Evolutionary conservation across 2,888 invertebrate species (phyloP), one percentile per base, ranked within the genome.

Genomic region (Andricus curvator): DNA sequence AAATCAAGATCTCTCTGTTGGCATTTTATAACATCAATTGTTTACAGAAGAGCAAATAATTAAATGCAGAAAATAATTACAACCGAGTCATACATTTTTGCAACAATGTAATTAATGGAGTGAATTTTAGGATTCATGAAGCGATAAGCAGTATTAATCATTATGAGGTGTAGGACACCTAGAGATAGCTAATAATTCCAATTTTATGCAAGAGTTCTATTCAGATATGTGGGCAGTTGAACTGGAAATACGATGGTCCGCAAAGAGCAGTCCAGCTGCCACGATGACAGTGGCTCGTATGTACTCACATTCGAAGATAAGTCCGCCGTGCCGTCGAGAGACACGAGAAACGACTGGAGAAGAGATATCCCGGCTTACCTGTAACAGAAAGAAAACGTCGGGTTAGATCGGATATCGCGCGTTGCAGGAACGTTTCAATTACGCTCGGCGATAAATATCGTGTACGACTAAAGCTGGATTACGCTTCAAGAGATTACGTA

Each of bases 391-490:
- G 85, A 87, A 86, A 86, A 84, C 83, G 78, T 82, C 70, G 88
- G 80, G 84, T 88, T 86, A 88, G 87, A 88, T 88, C 87, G 84
- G 86, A 82, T 87, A 86, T 88, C 88, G 83, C 82, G 62, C 56
- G 33, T 74, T 79, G 83, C 87, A 85, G 83, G 86, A 87, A 89
- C 87, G 86, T 89, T 89, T 90, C 89, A 88, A 90, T 89, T 89
- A 88, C 87, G 81, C 79, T 65, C 41, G 62, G 76, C 83, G 87
- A 88, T 88, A 88, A 89, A 87, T 88, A 88, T 87, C 87, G 83
- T 82, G 84, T 83, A 81, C 74, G 80, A 82, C 83, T 68, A 78
- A 83, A 82, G 82, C 83, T 81, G 78, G 79, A 83, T 81, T 81
- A 82, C 84, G 83, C 80, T 78, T 37, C 76, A 60, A 25, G 78